A percentile compares a stretch with the other conserved stretches of the same genome.
phyloP scores from a whole-genome alignment of 2,113 vertebrate genomes.

The Lasiurus borealis region DNA sequence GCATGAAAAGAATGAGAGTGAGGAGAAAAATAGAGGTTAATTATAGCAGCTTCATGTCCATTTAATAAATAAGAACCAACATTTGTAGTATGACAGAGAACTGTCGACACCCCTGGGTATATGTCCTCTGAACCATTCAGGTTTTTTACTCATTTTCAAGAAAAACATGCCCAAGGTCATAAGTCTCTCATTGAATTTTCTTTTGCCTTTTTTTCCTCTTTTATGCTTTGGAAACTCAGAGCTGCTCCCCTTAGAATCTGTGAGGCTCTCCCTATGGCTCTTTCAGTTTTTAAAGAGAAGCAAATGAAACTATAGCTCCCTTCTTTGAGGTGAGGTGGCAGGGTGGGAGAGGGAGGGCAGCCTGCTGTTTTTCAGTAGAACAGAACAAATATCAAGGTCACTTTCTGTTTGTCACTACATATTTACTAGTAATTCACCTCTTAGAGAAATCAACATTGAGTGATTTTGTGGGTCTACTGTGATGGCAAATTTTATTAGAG shows the following conservation, averaged over 20 bases:
- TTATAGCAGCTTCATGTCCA: slow-evolving; percentile 52
- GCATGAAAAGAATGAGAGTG: neutral
- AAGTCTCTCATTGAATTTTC: slow-evolving; percentile 45
- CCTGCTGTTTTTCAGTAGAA: neutral
- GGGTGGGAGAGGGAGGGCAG: accelerated
- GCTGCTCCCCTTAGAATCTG: neutral
- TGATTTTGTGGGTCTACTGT: neutral
- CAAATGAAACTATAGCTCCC: slow-evolving; percentile 3
- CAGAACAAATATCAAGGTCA: slow-evolving; percentile 55
- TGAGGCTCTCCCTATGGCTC: neutral
- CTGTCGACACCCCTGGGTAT: neutral
- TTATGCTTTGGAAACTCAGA: slow-evolving; percentile 30
- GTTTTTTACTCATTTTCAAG: slow-evolving; percentile 63
- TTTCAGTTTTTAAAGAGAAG: slow-evolving; percentile 42
- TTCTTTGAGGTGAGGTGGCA: neutral
- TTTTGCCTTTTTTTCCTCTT: slow-evolving; percentile 38
- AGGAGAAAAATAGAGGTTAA: neutral
- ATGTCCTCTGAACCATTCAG: slow-evolving; percentile 26
- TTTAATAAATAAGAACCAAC: slow-evolving; percentile 31
- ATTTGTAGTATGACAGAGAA: slow-evolving; percentile 10
- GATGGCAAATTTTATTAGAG: slow-evolving; percentile 5
- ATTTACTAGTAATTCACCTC: neutral
- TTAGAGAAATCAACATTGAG: neutral
- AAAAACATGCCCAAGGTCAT: slow-evolving; percentile 22
- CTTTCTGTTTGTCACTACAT: neutral